Conservation (phyloP, 2,113 vertebrate genomes). For the Labeo rohita region DNA sequence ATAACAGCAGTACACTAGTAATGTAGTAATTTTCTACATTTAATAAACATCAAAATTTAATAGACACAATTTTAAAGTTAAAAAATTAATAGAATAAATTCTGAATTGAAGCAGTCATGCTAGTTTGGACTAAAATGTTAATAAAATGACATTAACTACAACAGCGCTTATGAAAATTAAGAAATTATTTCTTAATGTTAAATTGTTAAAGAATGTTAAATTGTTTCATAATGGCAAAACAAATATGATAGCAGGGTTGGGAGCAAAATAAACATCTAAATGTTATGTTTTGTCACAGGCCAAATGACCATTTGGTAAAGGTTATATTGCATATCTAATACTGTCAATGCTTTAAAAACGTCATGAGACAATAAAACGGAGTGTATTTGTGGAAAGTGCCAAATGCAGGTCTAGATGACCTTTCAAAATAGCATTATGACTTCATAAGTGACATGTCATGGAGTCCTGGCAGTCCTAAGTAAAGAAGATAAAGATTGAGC, state of each 20-base stretch:
- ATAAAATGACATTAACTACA: not conserved
- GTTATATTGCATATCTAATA: not conserved
- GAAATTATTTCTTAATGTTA: not conserved
- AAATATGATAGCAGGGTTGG: not conserved
- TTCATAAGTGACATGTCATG: slow-evolving; percentile 2
- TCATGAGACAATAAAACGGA: not conserved
- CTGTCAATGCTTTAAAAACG: not conserved
- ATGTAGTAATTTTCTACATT: not conserved
- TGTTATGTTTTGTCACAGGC: not conserved
- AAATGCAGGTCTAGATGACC: not conserved
- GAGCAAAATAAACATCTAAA: not conserved
- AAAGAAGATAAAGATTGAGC: not conserved
- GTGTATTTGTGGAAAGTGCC: not conserved
- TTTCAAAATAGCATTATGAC: not conserved
- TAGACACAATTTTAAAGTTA: not conserved
- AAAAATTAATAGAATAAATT: not conserved
- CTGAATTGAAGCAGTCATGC: not conserved
- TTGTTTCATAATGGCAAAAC: not conserved
- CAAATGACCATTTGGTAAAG: not conserved
- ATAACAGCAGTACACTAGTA: not conserved
- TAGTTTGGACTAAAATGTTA: not conserved
- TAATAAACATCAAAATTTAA: not conserved
- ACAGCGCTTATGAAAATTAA: not conserved
- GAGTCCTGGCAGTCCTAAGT: not conserved
- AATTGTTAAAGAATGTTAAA: too few relatives aligned